A percentile compares a stretch with the other conserved stretches of the same genome.
These are phyloP conservation scores for Pteromalus puparum DNA, from an alignment of 1,140 invertebrate species.

Conservation along the genomic window DNA sequence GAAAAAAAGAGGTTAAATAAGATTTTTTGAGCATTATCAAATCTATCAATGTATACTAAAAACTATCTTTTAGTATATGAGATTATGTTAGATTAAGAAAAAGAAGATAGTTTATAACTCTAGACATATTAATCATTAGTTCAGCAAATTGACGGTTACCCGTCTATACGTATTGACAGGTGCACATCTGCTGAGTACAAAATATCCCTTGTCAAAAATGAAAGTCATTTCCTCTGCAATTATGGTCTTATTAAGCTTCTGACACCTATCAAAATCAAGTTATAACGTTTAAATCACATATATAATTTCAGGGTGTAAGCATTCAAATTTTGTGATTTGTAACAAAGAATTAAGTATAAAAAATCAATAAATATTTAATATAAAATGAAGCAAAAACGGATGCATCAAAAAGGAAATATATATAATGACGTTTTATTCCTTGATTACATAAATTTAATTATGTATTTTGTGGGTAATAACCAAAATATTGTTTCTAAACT, in stretches of 20 bases:
- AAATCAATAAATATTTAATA: background rate
- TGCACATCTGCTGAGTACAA: constrained; percentile 59
- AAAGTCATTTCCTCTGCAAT: constrained; percentile 67
- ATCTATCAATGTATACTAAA: too few species aligned
- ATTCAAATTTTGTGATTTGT: background rate
- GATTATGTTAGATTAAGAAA: background rate
- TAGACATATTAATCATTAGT: constrained; percentile 59
- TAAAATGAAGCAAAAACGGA: too few species aligned
- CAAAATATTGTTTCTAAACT: too few species aligned
- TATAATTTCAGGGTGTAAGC: constrained; percentile 34
- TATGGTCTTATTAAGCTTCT: constrained; percentile 56
- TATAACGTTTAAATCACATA: constrained; percentile 2
- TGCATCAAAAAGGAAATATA: too few species aligned
- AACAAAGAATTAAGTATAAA: background rate
- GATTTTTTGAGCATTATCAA: too few species aligned
- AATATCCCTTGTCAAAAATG: constrained; percentile 59
- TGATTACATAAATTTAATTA: too few species aligned
- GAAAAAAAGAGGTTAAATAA: too few species aligned
- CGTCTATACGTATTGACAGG: constrained; percentile 14
- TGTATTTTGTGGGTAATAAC: too few species aligned
- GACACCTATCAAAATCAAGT: constrained; percentile 28
- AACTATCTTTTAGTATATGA: too few species aligned
- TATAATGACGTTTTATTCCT: too few species aligned
- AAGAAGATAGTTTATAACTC: constrained; percentile 55
- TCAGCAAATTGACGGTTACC: constrained; percentile 64